These are phyloP conservation scores for Trogon melanurus DNA, from an alignment of 2,113 vertebrate species.

Conservation along the genomic window DNA sequence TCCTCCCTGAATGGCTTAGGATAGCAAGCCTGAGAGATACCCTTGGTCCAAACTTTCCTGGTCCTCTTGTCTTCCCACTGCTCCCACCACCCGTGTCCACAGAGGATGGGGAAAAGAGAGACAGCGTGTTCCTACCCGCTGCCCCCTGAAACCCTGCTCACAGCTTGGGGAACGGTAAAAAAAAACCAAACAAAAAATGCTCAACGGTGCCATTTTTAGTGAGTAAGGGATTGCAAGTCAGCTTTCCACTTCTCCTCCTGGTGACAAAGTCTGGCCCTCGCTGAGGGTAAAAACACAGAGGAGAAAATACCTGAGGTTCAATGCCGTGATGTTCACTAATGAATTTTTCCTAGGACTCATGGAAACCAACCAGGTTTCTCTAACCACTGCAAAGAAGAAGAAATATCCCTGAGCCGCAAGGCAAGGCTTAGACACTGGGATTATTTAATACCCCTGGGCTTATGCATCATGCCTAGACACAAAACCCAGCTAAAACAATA, in stretches of 20 bases:
- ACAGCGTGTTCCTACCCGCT: not conserved
- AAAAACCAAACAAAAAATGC: not conserved
- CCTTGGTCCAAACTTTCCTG: not conserved
- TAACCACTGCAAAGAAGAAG: not conserved
- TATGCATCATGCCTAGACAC: not conserved
- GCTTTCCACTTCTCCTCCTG: not conserved
- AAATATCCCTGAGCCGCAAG: not conserved
- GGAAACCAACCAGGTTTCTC: not conserved
- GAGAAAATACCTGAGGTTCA: not conserved
- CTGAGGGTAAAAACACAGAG: not conserved
- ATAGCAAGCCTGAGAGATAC: not conserved
- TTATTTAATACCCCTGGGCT: not conserved
- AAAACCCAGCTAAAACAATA: not conserved
- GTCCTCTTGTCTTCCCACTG: not conserved
- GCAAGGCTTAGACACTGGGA: not conserved
- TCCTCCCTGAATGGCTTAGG: fast-evolving
- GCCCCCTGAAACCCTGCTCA: not conserved
- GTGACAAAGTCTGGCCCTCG: not conserved
- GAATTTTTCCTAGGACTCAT: not conserved
- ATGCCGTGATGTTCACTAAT: not conserved
- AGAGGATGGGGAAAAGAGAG: not conserved
- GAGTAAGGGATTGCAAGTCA: not conserved
- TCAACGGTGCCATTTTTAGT: not conserved
- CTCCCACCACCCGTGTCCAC: not conserved
- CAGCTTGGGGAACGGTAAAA: too few species aligned